phyloP scores from a whole-genome alignment of 2,113 vertebrate species.

The Megaleporinus macrocephalus region DNA sequence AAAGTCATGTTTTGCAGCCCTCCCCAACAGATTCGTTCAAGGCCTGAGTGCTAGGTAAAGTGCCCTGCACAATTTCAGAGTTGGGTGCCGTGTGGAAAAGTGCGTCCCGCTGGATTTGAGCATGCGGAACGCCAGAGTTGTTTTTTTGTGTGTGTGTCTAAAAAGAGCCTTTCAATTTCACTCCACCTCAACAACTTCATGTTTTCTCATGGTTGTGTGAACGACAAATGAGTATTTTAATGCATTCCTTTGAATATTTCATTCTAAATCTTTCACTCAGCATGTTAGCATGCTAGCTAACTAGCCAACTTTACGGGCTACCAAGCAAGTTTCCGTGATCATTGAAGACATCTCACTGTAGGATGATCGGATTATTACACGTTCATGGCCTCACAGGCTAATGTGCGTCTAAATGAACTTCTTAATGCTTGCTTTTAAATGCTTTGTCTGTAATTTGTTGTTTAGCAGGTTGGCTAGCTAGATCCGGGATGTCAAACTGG shows the following conservation, averaged over 20 bases:
- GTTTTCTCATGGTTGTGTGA: background rate
- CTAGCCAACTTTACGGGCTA: background rate
- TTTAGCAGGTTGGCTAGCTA: no score
- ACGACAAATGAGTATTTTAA: constrained; percentile 11
- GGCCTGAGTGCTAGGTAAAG: background rate
- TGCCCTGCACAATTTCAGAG: background rate
- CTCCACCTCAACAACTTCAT: background rate
- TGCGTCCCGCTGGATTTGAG: background rate
- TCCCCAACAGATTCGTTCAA: background rate
- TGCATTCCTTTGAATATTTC: background rate
- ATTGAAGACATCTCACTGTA: no score
- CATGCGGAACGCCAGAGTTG: background rate
- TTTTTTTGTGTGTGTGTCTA: background rate
- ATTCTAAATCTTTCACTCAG: background rate
- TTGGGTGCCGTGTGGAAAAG: background rate
- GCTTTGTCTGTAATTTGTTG: no score
- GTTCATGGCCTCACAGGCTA: background rate
- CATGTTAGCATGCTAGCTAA: background rate
- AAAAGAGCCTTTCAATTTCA: background rate
- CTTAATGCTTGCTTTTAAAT: no score
- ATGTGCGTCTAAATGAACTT: no score
- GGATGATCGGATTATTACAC: background rate
- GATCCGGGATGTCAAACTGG: no score
- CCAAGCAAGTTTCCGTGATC: background rate
- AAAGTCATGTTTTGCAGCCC: background rate